Percentiles rank a stretch among this genome's conserved stretches.
Evolutionary conservation across 1,140 invertebrate species (phyloP).

Genomic region (Drosophila grimshawi): DNA sequence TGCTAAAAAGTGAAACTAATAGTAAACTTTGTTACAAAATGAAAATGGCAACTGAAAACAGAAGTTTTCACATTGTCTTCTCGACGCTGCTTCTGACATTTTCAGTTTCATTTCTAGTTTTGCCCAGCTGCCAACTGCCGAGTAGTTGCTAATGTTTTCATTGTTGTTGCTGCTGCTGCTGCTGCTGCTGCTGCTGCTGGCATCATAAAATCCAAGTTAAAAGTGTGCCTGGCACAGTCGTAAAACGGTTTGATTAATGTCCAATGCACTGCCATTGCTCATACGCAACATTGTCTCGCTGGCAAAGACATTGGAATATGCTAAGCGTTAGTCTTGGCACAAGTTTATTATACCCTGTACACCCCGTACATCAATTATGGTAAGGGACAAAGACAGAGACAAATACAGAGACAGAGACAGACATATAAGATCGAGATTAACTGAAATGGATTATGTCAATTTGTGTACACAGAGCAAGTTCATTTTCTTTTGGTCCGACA

Average conservation of each 20-base stretch:
- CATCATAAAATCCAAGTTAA: constrained; percentile 23
- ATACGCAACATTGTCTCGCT: constrained; percentile 55
- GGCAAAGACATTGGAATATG: neutral
- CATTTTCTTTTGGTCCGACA: too few relatives aligned
- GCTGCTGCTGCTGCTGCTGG: neutral
- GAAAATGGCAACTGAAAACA: neutral
- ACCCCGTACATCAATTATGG: too few relatives aligned
- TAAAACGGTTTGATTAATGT: constrained; percentile 30
- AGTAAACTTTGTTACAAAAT: neutral
- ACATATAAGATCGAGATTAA: too few relatives aligned
- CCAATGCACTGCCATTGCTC: constrained; percentile 35
- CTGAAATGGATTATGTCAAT: too few relatives aligned
- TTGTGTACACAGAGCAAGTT: too few relatives aligned
- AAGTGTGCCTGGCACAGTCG: constrained; percentile 13
- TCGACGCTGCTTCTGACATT: neutral
- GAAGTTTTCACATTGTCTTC: neutral
- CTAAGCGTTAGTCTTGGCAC: constrained; percentile 11
- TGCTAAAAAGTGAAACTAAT: neutral
- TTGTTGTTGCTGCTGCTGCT: neutral
- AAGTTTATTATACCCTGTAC: neutral
- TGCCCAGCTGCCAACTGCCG: constrained; percentile 2
- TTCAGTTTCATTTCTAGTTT: constrained; percentile 24
- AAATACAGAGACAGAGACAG: too few relatives aligned
- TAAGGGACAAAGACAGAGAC: too few relatives aligned
- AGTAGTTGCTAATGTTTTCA: too few relatives aligned